These are phyloP conservation scores for Dryobotodes eremita DNA, from an alignment of 2,888 invertebrate genomes.

Conservation along the genomic window DNA sequence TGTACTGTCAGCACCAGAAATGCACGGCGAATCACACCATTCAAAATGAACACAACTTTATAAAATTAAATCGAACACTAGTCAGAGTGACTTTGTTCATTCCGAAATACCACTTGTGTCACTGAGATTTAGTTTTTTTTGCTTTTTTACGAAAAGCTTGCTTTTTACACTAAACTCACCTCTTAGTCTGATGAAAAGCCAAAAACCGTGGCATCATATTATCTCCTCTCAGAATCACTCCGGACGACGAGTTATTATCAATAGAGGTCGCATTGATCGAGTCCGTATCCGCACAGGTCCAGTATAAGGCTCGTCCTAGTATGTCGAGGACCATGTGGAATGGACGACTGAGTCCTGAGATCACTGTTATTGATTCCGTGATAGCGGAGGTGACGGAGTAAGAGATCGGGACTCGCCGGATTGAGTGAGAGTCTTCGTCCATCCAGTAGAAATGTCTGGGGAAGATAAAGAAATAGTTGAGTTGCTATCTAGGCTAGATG, in stretches of 20 bases:
- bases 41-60: background rate
- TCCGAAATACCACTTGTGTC: too few species aligned
- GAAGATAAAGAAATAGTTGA: background rate
- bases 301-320: constrained; percentile 95
- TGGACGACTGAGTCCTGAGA: constrained; percentile 92
- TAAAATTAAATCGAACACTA: background rate
- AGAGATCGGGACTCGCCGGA: constrained; percentile 91
- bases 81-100: background rate
- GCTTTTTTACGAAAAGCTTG: background rate
- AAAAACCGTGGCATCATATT: constrained; percentile 96
- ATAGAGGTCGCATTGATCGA: constrained; percentile 97
- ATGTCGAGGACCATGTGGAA: constrained; percentile 97
- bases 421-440: constrained; percentile 94
- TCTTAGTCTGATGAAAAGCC: constrained; percentile 95
- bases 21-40: background rate
- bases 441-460: constrained; percentile 92
- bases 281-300: constrained; percentile 96
- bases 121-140: background rate
- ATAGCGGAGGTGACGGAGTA: constrained; percentile 81
- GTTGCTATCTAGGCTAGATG: background rate
- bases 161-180: constrained; percentile 77
- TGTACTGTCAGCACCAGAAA: background rate
- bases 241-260: constrained; percentile 92
- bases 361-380: constrained; percentile 85
- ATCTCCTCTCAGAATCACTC: constrained; percentile 93